A percentile compares a stretch with the other conserved stretches of the same genome.
Conservation (phyloP, 2,797 vertebrate species). For the Sparus aurata region DNA sequence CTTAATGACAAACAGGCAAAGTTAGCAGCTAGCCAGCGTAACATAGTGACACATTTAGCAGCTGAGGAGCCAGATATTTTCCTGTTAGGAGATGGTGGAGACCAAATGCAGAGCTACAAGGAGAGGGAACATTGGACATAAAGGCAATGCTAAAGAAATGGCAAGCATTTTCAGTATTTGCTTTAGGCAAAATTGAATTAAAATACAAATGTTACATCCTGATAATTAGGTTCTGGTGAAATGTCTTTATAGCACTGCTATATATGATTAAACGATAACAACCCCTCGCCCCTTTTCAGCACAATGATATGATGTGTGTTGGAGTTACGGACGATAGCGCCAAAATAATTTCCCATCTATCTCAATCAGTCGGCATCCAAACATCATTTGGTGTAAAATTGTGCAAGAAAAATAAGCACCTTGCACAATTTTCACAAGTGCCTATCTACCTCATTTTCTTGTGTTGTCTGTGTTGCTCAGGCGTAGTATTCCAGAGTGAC, state of each 20-base stretch:
- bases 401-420: neutral
- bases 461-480: neutral
- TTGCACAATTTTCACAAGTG: neutral
- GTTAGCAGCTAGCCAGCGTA: neutral
- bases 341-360: too few species aligned
- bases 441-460: neutral
- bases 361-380: too few species aligned
- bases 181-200: neutral
- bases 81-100: too few species aligned
- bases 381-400: too few species aligned
- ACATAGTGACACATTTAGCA: neutral
- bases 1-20: neutral
- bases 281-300: too few species aligned
- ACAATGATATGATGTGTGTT: too few species aligned
- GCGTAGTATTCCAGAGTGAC: neutral
- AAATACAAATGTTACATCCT: neutral
- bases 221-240: neutral
- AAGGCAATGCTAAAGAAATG: neutral
- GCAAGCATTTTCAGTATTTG: neutral
- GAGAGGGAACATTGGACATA: neutral
- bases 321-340: too few species aligned
- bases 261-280: neutral
- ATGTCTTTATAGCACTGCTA: neutral
- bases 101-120: neutral
- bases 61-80: neutral